phyloP scores from a whole-genome alignment of 1,140 invertebrate species.

The Homalodisca vitripennis region DNA sequence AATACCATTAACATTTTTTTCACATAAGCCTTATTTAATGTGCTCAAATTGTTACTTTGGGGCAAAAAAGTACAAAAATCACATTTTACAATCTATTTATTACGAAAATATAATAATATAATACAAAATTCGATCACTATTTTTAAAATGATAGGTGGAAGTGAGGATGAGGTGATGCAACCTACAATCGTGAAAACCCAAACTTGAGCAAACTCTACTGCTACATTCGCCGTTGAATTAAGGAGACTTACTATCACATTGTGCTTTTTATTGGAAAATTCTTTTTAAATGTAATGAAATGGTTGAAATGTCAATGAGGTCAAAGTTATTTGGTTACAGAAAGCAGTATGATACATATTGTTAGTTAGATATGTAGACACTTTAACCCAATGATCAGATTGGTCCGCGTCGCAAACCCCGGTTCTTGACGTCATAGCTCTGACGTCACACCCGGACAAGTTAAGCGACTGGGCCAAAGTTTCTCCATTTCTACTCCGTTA shows the following conservation, averaged over 20 bases:
- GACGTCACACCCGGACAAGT: too few relatives aligned
- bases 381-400: too few relatives aligned
- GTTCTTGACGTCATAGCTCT: too few relatives aligned
- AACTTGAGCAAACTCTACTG: constrained; percentile 18
- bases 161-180: neutral
- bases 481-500: neutral
- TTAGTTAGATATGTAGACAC: neutral
- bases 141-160: constrained; percentile 28
- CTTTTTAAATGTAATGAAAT: too few relatives aligned
- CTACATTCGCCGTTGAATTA: neutral
- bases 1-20: too few relatives aligned
- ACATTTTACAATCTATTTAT: constrained; percentile 36
- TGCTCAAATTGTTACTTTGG: too few relatives aligned
- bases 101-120: constrained; percentile 42
- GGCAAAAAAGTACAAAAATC: too few relatives aligned
- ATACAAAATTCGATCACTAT: constrained; percentile 40
- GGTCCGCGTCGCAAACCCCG: too few relatives aligned
- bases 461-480: neutral
- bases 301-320: neutral
- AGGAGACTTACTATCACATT: constrained; percentile 21
- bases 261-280: constrained; percentile 4
- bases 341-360: too few relatives aligned
- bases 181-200: neutral
- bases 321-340: too few relatives aligned
- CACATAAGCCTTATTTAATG: too few relatives aligned